Evolutionary conservation across 1,140 invertebrate genomes (phyloP).

Genomic region (Bombus waltoni): DNA sequence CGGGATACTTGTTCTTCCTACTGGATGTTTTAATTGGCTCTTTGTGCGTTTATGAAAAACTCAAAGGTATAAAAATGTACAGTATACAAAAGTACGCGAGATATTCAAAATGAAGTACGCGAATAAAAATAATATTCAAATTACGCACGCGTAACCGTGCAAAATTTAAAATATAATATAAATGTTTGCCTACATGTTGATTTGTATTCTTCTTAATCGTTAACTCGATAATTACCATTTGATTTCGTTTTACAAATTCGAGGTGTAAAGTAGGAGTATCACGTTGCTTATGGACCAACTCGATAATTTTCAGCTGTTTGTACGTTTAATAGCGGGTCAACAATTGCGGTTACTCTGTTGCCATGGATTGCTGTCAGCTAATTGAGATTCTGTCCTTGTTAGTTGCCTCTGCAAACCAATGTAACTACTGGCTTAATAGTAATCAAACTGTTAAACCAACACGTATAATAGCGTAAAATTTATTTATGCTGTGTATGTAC

Average conservation of each 20-base stretch:
- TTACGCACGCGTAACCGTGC: too few relatives aligned
- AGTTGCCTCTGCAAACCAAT: background rate
- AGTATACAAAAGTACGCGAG: too few relatives aligned
- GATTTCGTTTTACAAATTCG: background rate
- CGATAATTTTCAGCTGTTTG: background rate
- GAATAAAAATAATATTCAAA: too few relatives aligned
- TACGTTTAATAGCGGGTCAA: background rate
- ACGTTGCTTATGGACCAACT: background rate
- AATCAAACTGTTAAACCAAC: background rate
- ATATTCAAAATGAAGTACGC: too few relatives aligned
- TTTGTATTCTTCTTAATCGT: background rate
- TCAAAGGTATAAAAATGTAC: too few relatives aligned
- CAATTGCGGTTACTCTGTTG: constrained; percentile 1
- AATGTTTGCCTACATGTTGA: background rate
- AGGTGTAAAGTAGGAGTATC: background rate
- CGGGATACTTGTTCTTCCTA: too few relatives aligned
- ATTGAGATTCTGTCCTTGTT: constrained; percentile 1
- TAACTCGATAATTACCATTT: background rate
- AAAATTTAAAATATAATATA: too few relatives aligned
- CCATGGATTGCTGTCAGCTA: background rate
- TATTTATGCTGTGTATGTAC: background rate
- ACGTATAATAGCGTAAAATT: background rate
- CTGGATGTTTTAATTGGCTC: too few relatives aligned
- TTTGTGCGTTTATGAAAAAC: too few relatives aligned
- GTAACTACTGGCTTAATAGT: background rate